These are phyloP conservation scores for Mythimna albipuncta DNA, from an alignment of 2,888 invertebrate species.

Conservation along the genomic window DNA sequence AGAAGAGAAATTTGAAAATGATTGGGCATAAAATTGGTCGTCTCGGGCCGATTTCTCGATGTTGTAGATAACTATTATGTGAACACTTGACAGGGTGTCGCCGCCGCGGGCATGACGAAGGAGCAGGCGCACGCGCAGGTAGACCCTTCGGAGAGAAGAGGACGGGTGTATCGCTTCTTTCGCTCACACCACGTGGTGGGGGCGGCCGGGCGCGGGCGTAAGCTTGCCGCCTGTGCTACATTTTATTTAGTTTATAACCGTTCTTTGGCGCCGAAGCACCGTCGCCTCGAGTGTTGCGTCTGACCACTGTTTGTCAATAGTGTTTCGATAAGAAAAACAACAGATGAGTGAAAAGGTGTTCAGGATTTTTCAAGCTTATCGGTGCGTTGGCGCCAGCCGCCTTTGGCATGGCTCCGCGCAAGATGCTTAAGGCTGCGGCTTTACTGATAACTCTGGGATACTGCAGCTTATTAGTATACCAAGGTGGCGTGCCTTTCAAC, in stretches of 20 bases:
- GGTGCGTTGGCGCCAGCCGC: conserved; percentile 83
- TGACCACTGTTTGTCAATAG: conserved; percentile 75
- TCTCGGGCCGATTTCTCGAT: conserved; percentile 70
- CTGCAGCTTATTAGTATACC: conserved; percentile 91
- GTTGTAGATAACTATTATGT: conserved; percentile 83
- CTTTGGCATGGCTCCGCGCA: conserved; percentile 87
- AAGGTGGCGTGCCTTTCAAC: conserved; percentile 89
- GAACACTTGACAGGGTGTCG: conserved; percentile 88
- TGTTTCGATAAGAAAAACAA: conserved; percentile 84
- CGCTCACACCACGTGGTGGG: conserved; percentile 86
- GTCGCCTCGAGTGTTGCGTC: conserved; percentile 66
- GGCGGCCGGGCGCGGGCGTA: conserved; percentile 84
- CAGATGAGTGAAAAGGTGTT: conserved; percentile 87
- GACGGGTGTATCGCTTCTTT: conserved; percentile 69
- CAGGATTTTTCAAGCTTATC: conserved; percentile 76
- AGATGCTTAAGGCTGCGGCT: conserved; percentile 87
- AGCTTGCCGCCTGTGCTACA: conserved; percentile 88
- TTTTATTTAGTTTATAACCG: conserved; percentile 90
- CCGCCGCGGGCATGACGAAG: conserved; percentile 83
- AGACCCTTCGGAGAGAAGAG: conserved; percentile 75
- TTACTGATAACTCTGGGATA: conserved; percentile 90
- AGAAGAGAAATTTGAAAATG: conserved; percentile 58
- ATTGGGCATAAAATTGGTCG: conserved; percentile 66
- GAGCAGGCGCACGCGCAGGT: conserved; percentile 88
- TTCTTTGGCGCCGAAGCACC: conserved; percentile 75